Base-by-base conservation (phyloP, 1,140 invertebrate genomes). In the Phenacoccus solenopsis region DNA sequence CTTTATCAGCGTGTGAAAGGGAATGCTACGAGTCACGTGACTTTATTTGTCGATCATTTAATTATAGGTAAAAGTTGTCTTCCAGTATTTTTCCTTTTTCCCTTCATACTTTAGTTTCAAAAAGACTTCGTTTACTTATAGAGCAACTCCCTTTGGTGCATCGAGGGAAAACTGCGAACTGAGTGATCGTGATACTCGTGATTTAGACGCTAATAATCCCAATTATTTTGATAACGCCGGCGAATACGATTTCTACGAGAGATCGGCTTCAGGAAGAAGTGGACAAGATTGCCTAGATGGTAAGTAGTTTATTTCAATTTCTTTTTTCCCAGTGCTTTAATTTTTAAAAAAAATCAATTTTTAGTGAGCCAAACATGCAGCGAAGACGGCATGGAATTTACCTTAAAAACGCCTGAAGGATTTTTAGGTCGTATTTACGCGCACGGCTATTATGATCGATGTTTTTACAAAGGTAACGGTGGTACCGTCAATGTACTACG, bases 321-420 rank as follows among this genome's bases (percentile, higher is more conserved):
- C n/a, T 10, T 59, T n/a, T 9, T 9, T 9, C n/a, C 56, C 56
- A 59, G 7, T 59, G n/a, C n/a, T 59, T 20, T 24, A 59, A 59
- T 59, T 59, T 20, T 59, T 20, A 59, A 20, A 20, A 61, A 3
- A 70, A 28, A 24, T 13, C 24, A 16, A 67, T 27, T 74, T 72
- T 69, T 75, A 93, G 92, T 95, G 35, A 90, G 88, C 70, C 92
- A 94, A 84, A 86, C 89, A 0, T 95, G 93, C 78, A 93, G 89
- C 75, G 90, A 93, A 80, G 91, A 94, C 78, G 93, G 92, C 0
- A 94, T 95, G 91, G 92, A 94, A 78, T 94, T 95, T 75, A 93
- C 90, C 1, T 80, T 94, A 21, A 82, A 89, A 67, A 91, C 92
- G 1, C 89, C 89, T 0, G 91, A 94, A 81, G 89, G 89, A 28